phyloP scores from a whole-genome alignment of 2,888 invertebrate genomes.

The Andrena dorsata region DNA sequence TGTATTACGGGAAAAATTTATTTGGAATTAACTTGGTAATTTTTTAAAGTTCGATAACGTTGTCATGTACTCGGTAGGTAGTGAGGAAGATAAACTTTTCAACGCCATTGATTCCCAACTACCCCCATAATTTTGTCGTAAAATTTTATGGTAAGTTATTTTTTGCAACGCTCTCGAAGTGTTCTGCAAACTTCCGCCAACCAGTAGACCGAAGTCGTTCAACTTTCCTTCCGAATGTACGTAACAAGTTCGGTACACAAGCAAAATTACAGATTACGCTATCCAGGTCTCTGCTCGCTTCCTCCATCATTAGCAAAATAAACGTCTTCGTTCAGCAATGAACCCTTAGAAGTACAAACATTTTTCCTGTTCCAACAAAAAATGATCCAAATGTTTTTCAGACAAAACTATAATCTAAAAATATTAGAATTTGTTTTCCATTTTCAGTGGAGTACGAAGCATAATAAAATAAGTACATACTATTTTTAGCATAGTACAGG shows the following conservation, averaged over 20 bases:
- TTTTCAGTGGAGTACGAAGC: no score
- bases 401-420: no score
- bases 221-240: neutral
- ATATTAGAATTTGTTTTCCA: no score
- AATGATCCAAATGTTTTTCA: neutral
- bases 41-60: neutral
- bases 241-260: constrained; percentile 1
- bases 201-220: neutral
- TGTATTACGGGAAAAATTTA: no score
- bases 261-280: neutral
- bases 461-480: no score
- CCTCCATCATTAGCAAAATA: neutral
- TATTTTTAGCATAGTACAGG: no score
- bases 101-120: constrained; percentile 1
- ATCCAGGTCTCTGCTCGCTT: neutral
- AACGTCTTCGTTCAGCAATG: neutral
- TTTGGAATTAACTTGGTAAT: neutral
- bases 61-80: neutral
- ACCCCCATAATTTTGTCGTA: neutral
- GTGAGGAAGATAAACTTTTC: neutral
- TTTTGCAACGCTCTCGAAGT: neutral
- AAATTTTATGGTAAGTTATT: constrained; percentile 2
- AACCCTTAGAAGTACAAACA: no score
- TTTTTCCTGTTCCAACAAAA: neutral
- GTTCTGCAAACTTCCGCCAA: neutral